Evolutionary conservation across 2,113 vertebrate species (phyloP).

Genomic region (Cololabis saira): DNA sequence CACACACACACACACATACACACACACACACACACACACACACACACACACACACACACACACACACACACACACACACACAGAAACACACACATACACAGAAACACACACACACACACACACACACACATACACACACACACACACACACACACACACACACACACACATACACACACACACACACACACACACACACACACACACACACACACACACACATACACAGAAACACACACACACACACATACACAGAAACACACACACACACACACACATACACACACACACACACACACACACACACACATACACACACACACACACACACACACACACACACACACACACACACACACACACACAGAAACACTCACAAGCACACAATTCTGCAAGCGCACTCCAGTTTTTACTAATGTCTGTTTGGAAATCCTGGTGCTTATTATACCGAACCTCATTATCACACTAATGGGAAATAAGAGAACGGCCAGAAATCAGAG

Average conservation of each 20-base stretch:
- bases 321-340: not conserved
- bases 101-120: not conserved
- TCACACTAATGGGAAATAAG: constrained; percentile 32
- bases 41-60: no score
- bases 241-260: not conserved
- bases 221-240: no score
- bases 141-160: not conserved
- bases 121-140: not conserved
- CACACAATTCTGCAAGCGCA: constrained; percentile 13
- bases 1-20: constrained; percentile 9
- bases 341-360: not conserved
- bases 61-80: no score
- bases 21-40: no score
- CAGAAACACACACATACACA: not conserved
- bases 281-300: no score
- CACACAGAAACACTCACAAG: not conserved
- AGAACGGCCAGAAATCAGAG: constrained; percentile 2
- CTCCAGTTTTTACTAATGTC: constrained; percentile 15
- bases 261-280: constrained; percentile 1
- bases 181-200: constrained; percentile 12
- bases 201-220: no score
- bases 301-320: constrained; percentile 11
- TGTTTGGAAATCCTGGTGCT: constrained; percentile 32
- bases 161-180: not conserved
- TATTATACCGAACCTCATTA: constrained; percentile 34